Evolutionary conservation across 2,113 vertebrate species (phyloP), one percentile per base, ranked within the genome.

Genomic region (Misgurnus mizolepis): DNA sequence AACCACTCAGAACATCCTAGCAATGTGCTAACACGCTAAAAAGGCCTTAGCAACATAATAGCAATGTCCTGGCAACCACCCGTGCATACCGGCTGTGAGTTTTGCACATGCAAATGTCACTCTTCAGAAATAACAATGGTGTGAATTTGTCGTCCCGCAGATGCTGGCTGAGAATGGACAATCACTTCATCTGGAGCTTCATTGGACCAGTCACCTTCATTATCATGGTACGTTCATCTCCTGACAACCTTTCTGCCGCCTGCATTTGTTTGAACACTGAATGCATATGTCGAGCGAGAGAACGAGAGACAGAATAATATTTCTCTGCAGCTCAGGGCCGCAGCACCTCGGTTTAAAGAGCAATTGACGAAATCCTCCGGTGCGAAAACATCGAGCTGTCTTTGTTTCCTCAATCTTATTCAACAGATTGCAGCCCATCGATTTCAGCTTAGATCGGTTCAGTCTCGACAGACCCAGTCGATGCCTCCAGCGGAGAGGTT

Each of bases 141-240:
- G 61, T 60, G 61, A 39, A 69, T 61, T 79, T 68, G 14, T 17
- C 6, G 22, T 77, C 18, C 73, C 78, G 68, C 76, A 99, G 98
- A 88, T 99, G 98, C 92, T 99, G 98, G 98, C 95, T 99, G 85
- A 95, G 94, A 53, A 94, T 98, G 92, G 97, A 99, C 92, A 99
- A 98, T 89, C 97, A 98, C 90, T 99, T 99, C 92, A 98, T 99
- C 92, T 99, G 98, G 98, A 99, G 97, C 88, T 99, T 99, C 89
- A 97, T 99, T 87, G 98, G 98, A 89, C 97, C 98, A 8, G 98
- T 99, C 89, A 96, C 95, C 85, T 97, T 98, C 87, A 97, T 99
- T 92, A 98, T 99, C 90, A 93, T 98, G 96, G 98, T 99, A 95
- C 95, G 95, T 82, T 80, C 47, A 41, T 17, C 71, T 27, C 53